These are phyloP conservation scores for Myotis yumanensis DNA, from an alignment of 2,113 vertebrate species.

Conservation along the genomic window DNA sequence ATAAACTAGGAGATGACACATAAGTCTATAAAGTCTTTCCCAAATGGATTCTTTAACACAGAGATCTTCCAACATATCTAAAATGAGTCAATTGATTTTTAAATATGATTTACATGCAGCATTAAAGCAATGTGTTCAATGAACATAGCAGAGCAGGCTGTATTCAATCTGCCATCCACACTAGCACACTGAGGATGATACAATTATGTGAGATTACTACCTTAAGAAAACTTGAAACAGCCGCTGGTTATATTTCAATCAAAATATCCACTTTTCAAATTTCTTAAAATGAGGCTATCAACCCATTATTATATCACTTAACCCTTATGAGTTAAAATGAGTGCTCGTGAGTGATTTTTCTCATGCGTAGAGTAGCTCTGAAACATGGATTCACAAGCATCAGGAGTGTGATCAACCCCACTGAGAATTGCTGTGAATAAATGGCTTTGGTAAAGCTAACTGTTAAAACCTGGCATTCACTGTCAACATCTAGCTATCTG, in stretches of 20 bases:
- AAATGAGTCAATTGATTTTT: conserved; percentile 63
- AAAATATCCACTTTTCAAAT: conserved; percentile 52
- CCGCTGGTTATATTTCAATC: conserved; percentile 50
- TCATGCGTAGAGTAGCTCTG: conserved; percentile 40
- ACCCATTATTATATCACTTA: conserved; percentile 32
- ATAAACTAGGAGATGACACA: conserved; percentile 15
- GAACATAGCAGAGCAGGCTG: conserved; percentile 21
- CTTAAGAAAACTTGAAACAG: conserved; percentile 57
- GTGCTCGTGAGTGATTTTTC: conserved; percentile 48
- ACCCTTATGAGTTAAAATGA: conserved; percentile 45
- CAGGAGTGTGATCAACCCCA: conserved; percentile 65
- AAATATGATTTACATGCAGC: conserved; percentile 65
- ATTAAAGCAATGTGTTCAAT: conserved; percentile 49
- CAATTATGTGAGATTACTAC: conserved; percentile 50
- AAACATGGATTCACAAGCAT: conserved; percentile 52
- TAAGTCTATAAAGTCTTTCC: conserved; percentile 42
- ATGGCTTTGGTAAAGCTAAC: conserved; percentile 48
- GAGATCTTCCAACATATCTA: conserved; percentile 52
- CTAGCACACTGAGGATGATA: background rate
- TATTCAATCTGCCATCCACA: conserved; percentile 45
- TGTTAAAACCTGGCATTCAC: conserved; percentile 42
- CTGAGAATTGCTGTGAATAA: conserved; percentile 42
- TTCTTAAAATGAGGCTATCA: conserved; percentile 55
- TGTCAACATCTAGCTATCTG: conserved; percentile 33
- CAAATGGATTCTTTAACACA: conserved; percentile 56